Conservation (phyloP, 2,113 vertebrate species). For the Meriones unguiculatus region DNA sequence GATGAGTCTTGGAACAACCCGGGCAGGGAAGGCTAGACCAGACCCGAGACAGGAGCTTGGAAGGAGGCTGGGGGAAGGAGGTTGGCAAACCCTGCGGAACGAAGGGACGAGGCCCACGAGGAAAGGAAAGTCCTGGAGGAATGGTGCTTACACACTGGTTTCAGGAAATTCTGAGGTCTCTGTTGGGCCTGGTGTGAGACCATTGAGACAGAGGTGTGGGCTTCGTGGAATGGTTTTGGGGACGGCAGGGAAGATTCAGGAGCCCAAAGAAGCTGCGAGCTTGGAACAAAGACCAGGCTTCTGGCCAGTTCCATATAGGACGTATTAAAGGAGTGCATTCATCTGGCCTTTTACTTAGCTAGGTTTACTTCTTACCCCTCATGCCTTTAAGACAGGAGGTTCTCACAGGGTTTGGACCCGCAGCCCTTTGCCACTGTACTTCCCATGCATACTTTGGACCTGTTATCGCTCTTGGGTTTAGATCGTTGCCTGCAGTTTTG, state of each 20-base stretch:
- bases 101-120: background rate
- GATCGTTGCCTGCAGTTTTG: background rate
- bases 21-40: background rate
- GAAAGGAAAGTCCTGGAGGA: background rate
- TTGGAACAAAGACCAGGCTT: constrained; percentile 36
- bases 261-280: background rate
- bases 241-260: background rate
- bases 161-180: background rate
- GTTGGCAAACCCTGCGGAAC: background rate
- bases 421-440: background rate
- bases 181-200: background rate
- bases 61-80: background rate
- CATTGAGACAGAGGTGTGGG: background rate
- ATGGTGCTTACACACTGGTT: background rate
- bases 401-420: background rate
- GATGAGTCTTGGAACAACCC: background rate
- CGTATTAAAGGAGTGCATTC: background rate
- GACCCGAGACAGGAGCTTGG: background rate
- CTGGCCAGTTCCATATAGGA: background rate
- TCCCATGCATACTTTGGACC: background rate
- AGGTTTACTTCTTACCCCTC: background rate
- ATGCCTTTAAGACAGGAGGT: background rate
- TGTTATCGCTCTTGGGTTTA: constrained; percentile 2
- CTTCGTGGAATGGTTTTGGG: background rate
- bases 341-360: background rate